phyloP scores from a whole-genome alignment of 2,113 vertebrate species.

The crab-eating macaque (Macaca fascicularis) region DNA sequence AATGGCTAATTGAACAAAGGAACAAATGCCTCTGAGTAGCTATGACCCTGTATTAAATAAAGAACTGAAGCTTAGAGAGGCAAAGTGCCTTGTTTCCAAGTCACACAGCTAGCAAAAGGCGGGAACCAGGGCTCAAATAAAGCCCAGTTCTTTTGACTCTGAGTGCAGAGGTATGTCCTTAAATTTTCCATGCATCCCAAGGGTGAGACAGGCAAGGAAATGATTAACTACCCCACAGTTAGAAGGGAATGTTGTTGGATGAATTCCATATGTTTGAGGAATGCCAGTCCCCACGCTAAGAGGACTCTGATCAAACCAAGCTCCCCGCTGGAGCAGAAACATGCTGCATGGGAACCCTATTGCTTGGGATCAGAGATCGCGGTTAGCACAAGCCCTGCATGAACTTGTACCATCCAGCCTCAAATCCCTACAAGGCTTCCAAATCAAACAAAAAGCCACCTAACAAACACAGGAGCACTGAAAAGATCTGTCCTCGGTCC shows the following conservation, averaged over 20 bases:
- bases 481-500: neutral
- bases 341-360: neutral
- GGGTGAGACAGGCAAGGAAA: conserved; percentile 65
- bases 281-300: conserved; percentile 41
- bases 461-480: neutral
- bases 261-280: conserved; percentile 71
- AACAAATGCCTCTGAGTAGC: neutral
- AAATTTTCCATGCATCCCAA: conserved; percentile 45
- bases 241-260: conserved; percentile 59
- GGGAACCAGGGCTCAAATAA: neutral
- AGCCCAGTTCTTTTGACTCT: neutral
- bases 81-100: neutral
- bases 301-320: conserved; percentile 52
- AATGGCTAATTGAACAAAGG: neutral
- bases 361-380: conserved; percentile 18
- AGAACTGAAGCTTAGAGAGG: neutral
- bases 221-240: conserved; percentile 63
- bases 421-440: neutral
- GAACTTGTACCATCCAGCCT: neutral
- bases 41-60: neutral
- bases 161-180: conserved; percentile 58
- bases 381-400: neutral
- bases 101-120: neutral
- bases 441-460: neutral
- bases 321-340: conserved; percentile 34